A percentile compares a stretch with the other conserved stretches of the same genome.
Conservation (phyloP, 2,113 vertebrate genomes). For the Promerops cafer region DNA sequence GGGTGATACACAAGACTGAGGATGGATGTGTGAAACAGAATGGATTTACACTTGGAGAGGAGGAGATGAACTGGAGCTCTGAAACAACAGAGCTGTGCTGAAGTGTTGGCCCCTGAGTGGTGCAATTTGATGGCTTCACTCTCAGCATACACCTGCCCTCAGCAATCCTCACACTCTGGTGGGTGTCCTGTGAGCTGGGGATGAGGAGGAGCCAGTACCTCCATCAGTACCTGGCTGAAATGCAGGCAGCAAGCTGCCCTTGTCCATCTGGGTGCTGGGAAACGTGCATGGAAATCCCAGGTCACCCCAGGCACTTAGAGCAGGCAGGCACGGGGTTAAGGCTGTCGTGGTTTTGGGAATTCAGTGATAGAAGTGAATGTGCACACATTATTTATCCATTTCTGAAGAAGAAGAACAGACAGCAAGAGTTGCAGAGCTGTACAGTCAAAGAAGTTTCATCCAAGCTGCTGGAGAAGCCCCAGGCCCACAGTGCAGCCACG, state of each 20-base stretch:
- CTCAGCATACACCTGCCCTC: background rate
- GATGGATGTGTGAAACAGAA: background rate
- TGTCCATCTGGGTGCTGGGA: background rate
- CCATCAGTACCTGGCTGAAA: background rate
- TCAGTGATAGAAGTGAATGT: background rate
- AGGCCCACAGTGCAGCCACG: background rate
- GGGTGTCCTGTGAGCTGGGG: background rate
- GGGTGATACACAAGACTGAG: background rate
- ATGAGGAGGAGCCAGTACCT: background rate
- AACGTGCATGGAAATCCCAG: background rate
- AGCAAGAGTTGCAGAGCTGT: background rate
- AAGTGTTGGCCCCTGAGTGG: background rate
- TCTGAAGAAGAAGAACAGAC: background rate
- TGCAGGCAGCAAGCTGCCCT: background rate
- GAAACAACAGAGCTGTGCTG: background rate
- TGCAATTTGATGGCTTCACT: background rate
- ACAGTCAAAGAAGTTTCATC: background rate
- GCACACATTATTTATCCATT: background rate
- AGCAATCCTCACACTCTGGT: background rate
- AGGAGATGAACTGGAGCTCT: background rate
- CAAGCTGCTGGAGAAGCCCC: background rate
- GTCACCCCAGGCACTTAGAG: background rate
- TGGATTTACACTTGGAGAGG: background rate
- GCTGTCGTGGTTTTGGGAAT: background rate
- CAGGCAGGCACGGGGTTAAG: background rate